Base-by-base conservation (phyloP, 2,888 invertebrate genomes). In the Melinopterus prodromus region DNA sequence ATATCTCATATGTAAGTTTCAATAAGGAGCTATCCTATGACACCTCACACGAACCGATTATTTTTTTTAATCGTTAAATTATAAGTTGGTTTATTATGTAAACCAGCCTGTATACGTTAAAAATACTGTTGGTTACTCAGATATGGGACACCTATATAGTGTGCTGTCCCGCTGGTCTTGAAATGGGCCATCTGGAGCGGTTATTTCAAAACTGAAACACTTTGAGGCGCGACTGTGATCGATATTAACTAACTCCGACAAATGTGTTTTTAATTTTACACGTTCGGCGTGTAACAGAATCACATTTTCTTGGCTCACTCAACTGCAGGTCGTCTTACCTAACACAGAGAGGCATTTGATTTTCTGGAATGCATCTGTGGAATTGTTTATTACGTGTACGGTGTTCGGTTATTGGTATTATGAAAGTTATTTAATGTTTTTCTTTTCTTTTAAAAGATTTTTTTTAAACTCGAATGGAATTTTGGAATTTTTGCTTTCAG, bases 251-350 rank as follows among this genome's bases (percentile, higher is more conserved):
- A 53, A 53, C 9, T 2, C 53, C 12, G 53, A 53, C 53, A 53
- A 53, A 53, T 53, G 53, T 53, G 53, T 53, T 53, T 53, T 53
- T 53, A 53, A 53, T 53, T 53, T 53, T 53, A 53, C 53, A 53
- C 53, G 53, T 53, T 53, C 53, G 2, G 53, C 7, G 53, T 53
- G 53, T 53, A 53, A 53, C 53, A 7, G 53, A 53, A 53, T 53
- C 53, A 53, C 53, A 53, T 2, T 53, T n/a, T 9, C 53, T 53
- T 53, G 53, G 53, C 53, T 53, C 53, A 53, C 53, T 3, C 1
- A 2, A 53, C 53, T 9, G 12, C 53, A 26, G 26, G 53, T 53
- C 53, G 12, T 26, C 3, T 53, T 53, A 53, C 53, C 53, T 53
- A 53, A 53, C 53, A 53, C 53, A 1, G 12, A 53, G 53, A 53